These are phyloP conservation scores for Centrocercus urophasianus DNA, from an alignment of 2,113 vertebrate species.

Conservation along the genomic window DNA sequence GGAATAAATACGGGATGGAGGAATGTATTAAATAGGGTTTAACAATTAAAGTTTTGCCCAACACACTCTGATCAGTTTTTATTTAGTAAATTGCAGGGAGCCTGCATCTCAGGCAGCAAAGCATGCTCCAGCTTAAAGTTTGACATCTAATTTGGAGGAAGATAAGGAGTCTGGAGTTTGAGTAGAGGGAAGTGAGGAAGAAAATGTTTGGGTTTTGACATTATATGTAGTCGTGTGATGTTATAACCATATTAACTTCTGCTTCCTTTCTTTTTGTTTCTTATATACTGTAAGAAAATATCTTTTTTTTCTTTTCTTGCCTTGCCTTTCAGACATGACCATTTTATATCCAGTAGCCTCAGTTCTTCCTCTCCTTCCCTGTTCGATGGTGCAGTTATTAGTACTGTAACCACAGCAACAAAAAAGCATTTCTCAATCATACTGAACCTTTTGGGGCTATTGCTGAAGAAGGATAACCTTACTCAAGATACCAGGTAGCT, in stretches of 20 bases:
- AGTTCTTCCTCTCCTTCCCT: conserved; percentile 95
- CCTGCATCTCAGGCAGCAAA: background rate
- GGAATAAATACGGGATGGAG: background rate
- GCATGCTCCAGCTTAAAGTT: background rate
- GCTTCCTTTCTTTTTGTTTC: background rate
- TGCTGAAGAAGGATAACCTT: conserved; percentile 92
- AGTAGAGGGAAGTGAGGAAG: background rate
- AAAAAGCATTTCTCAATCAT: conserved; percentile 97
- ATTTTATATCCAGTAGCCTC: conserved; percentile 98
- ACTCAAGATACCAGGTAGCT: conserved; percentile 90
- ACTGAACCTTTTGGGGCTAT: conserved; percentile 88
- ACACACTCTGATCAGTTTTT: background rate
- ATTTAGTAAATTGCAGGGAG: background rate
- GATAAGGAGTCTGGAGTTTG: conserved; percentile 7
- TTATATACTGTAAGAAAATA: background rate
- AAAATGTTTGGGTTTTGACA: background rate
- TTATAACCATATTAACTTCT: background rate
- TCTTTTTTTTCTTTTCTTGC: background rate
- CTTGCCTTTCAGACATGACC: conserved; percentile 86
- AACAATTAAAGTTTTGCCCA: background rate
- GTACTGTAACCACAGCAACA: conserved; percentile 97
- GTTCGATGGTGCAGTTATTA: conserved; percentile 97
- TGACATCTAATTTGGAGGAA: conserved; percentile 8
- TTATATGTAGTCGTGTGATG: too few species aligned
- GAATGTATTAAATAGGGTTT: background rate